phyloP scores from a whole-genome alignment of 2,888 invertebrate genomes.

The Hyppa rectilinea region DNA sequence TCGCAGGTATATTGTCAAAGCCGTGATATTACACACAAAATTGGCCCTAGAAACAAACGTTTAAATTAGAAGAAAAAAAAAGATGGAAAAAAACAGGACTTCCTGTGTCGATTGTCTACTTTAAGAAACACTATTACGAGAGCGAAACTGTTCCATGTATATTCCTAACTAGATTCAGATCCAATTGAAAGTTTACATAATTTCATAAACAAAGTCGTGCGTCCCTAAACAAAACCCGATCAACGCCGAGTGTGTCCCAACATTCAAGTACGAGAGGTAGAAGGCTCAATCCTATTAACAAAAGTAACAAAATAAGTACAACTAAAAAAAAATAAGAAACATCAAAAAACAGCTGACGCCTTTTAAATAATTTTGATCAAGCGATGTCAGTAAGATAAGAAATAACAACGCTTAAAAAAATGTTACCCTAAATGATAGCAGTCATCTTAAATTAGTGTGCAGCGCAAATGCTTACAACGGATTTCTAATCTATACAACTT shows the following conservation, averaged over 20 bases:
- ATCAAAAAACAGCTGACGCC: not conserved
- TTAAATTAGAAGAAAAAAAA: not conserved
- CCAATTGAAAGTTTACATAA: conserved; percentile 56
- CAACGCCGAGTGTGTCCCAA: conserved; percentile 42
- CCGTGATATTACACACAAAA: too few species aligned
- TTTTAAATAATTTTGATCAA: not conserved
- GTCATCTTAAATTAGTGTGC: not conserved
- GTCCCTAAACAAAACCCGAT: conserved; percentile 57
- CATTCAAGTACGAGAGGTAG: conserved; percentile 1
- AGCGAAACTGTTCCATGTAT: conserved; percentile 6
- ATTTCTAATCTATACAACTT: not conserved
- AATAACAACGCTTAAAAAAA: not conserved
- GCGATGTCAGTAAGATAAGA: not conserved
- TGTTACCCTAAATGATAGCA: not conserved
- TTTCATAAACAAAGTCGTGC: conserved; percentile 55
- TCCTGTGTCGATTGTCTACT: not conserved
- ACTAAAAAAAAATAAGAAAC: not conserved
- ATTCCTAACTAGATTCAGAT: conserved; percentile 26
- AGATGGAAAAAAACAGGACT: not conserved
- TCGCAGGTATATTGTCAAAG: too few species aligned
- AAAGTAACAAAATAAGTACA: not conserved
- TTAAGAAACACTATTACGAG: conserved; percentile 18
- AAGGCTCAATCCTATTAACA: conserved; percentile 15
- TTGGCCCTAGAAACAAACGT: not conserved
- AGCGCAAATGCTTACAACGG: not conserved